Conservation (phyloP, 53 echinoderm and acorn worm species). For the Astropecten irregularis region DNA sequence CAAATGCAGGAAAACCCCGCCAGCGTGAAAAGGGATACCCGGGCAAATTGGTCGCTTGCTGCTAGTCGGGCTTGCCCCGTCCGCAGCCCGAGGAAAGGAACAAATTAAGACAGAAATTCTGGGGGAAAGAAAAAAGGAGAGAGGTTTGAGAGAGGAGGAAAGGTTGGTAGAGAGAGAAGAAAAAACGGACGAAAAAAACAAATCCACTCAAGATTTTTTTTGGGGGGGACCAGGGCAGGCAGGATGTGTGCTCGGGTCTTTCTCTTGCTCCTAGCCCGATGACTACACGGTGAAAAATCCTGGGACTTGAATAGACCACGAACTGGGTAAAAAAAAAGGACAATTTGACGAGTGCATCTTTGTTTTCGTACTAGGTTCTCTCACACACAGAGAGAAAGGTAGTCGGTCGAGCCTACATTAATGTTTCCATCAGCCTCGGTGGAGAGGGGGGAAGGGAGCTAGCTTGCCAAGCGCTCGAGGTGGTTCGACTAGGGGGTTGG, state of each 20-base stretch:
- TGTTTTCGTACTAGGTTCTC: constrained; percentile 33
- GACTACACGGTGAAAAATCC: too few species aligned
- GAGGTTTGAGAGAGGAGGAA: too few species aligned
- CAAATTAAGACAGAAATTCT: constrained; percentile 52
- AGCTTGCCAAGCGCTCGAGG: constrained; percentile 1
- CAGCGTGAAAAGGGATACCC: constrained; percentile 53
- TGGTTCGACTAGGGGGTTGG: background rate
- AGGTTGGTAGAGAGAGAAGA: too few species aligned
- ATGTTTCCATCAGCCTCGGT: constrained; percentile 36
- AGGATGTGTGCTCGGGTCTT: too few species aligned
- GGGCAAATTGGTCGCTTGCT: constrained; percentile 53
- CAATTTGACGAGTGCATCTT: constrained; percentile 44
- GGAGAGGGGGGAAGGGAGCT: too few species aligned
- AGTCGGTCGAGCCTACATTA: constrained; percentile 50
- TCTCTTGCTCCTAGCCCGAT: too few species aligned
- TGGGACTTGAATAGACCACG: too few species aligned
- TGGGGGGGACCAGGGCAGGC: too few species aligned
- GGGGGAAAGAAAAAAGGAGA: too few species aligned
- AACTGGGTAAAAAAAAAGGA: too few species aligned
- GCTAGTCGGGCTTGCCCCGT: constrained; percentile 33
- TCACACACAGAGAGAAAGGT: constrained; percentile 27
- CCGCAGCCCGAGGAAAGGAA: constrained; percentile 43
- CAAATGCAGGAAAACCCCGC: constrained; percentile 51
- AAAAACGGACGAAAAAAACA: constrained; percentile 1
- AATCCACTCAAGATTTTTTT: constrained; percentile 44